These are phyloP conservation scores for Lasioglossum malachurum DNA, from an alignment of 2,888 invertebrate genomes.

Conservation along the genomic window DNA sequence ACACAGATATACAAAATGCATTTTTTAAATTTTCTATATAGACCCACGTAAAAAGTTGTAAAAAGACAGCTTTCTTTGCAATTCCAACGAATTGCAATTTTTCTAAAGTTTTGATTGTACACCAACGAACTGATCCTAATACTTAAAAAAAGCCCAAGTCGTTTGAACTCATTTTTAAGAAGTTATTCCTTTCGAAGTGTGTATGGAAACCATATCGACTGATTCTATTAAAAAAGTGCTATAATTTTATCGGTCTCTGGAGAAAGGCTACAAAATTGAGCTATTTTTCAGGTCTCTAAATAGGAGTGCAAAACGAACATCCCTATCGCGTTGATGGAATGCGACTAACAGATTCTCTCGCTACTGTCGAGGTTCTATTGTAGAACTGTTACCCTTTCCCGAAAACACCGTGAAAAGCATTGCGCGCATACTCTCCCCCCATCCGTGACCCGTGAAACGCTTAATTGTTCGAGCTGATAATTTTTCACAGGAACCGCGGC, in stretches of 20 bases:
- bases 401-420: conserved; percentile 2
- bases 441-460: not conserved
- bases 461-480: conserved; percentile 40
- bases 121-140: too few relatives aligned
- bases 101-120: too few relatives aligned
- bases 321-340: not conserved
- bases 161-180: too few relatives aligned
- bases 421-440: not conserved
- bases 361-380: not conserved
- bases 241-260: not conserved
- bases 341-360: not conserved
- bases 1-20: too few relatives aligned
- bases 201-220: too few relatives aligned
- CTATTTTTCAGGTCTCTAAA: not conserved
- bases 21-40: too few relatives aligned
- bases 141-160: too few relatives aligned
- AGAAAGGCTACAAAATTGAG: not conserved
- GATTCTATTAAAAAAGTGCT: too few relatives aligned
- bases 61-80: too few relatives aligned
- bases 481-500: conserved; percentile 14
- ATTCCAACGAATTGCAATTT: too few relatives aligned
- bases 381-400: not conserved
- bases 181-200: too few relatives aligned
- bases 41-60: too few relatives aligned
- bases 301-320: not conserved